Percentiles rank a stretch among this genome's conserved stretches.
Evolutionary conservation across 2,888 invertebrate species (phyloP).

Genomic region (Galeruca laticollis): DNA sequence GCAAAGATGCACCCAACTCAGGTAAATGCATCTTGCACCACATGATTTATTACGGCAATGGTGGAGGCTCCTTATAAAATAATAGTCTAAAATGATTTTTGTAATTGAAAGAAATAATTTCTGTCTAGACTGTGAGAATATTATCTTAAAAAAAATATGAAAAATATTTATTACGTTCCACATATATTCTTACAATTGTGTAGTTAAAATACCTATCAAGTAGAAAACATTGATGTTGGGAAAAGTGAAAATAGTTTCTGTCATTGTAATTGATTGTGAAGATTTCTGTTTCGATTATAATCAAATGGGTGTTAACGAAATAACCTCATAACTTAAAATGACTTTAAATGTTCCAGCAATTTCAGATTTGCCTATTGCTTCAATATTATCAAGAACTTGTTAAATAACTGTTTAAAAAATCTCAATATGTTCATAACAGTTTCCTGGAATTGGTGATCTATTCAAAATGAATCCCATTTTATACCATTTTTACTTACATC

Average conservation of each 20-base stretch:
- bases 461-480: too few relatives aligned
- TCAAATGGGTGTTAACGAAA: not conserved
- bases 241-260: not conserved
- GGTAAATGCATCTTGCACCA: conserved; percentile 27
- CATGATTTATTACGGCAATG: not conserved
- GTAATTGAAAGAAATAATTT: not conserved
- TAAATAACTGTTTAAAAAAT: too few relatives aligned
- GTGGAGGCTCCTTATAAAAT: not conserved
- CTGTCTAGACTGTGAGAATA: not conserved
- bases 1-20: conserved; percentile 48
- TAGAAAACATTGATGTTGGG: not conserved
- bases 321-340: not conserved
- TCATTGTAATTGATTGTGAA: not conserved
- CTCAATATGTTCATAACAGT: too few relatives aligned
- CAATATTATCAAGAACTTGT: too few relatives aligned
- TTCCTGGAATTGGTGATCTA: too few relatives aligned
- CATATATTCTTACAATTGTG: conserved; percentile 29
- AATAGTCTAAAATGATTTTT: not conserved
- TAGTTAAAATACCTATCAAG: conserved; percentile 25
- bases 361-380: too few relatives aligned
- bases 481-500: too few relatives aligned
- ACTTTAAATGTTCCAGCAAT: too few relatives aligned
- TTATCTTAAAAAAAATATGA: not conserved
- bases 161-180: conserved; percentile 26
- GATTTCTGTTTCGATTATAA: not conserved